A percentile compares a stretch with the other conserved stretches of the same genome.
Evolutionary conservation across 1,140 invertebrate species (phyloP).

Genomic region (Diuraphis noxia): DNA sequence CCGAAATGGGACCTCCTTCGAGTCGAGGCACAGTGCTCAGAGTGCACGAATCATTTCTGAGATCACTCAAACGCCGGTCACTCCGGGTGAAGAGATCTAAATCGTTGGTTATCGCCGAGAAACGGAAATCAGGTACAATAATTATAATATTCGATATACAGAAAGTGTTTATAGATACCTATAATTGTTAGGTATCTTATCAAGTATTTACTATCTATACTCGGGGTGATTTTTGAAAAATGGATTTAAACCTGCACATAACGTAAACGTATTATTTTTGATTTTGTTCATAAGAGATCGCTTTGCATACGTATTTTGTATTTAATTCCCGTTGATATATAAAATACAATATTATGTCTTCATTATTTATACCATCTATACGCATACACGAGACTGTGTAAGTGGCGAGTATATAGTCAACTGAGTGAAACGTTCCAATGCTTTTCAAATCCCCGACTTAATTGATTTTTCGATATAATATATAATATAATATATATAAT

Average conservation of each 20-base stretch:
- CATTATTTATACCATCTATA: background rate
- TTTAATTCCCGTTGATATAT: background rate
- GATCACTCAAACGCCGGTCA: slow-evolving; percentile 69
- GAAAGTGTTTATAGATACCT: background rate
- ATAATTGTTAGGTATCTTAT: too few species aligned
- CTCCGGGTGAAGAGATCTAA: slow-evolving; percentile 72
- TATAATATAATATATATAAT: background rate
- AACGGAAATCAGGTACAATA: slow-evolving; percentile 72
- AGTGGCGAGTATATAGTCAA: background rate
- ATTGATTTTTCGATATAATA: background rate
- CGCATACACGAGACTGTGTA: background rate
- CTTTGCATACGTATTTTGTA: background rate
- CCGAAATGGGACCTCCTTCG: slow-evolving; percentile 42
- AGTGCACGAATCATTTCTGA: slow-evolving; percentile 70
- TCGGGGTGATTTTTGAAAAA: background rate
- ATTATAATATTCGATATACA: background rate
- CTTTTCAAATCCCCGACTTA: background rate
- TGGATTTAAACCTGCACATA: background rate
- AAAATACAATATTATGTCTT: background rate
- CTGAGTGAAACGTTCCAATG: background rate
- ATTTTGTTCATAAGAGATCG: background rate
- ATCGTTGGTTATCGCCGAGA: slow-evolving; percentile 70
- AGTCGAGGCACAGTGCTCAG: slow-evolving; percentile 57
- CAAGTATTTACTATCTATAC: background rate
- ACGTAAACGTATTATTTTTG: background rate